Percentiles rank a stretch among this genome's conserved stretches.
Evolutionary conservation across 1,140 invertebrate species (phyloP).

Genomic region (Phortica variegata): DNA sequence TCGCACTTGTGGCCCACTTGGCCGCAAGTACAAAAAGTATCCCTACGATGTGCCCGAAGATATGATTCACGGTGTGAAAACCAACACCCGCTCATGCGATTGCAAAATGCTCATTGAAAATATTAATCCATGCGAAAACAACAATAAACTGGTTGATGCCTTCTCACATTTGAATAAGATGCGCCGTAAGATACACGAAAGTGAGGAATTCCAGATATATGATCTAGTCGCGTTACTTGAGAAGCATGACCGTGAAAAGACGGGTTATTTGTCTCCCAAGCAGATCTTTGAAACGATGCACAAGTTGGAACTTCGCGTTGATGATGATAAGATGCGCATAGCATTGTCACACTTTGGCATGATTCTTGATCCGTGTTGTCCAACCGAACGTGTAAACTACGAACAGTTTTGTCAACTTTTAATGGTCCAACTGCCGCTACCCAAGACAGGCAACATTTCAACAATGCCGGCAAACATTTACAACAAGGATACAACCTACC

Average conservation of each 20-base stretch:
- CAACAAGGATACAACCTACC: slow-evolving; percentile 35
- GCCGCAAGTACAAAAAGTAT: slow-evolving; percentile 28
- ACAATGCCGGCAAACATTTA: slow-evolving; percentile 8
- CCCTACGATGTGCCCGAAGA: slow-evolving; percentile 19
- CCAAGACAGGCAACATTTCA: slow-evolving; percentile 21
- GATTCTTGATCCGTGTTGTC: slow-evolving; percentile 24
- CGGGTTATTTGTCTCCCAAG: slow-evolving; percentile 17
- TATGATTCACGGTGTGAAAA: slow-evolving; percentile 17
- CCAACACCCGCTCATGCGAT: slow-evolving; percentile 10
- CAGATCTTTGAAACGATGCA: slow-evolving; percentile 26
- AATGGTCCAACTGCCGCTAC: slow-evolving; percentile 28
- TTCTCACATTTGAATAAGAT: slow-evolving; percentile 29
- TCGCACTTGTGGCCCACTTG: slow-evolving; percentile 27
- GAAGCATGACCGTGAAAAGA: slow-evolving; percentile 20
- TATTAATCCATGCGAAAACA: slow-evolving; percentile 9
- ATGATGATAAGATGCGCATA: slow-evolving; percentile 25
- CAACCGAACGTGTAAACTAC: slow-evolving; percentile 30
- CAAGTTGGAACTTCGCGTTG: slow-evolving; percentile 17
- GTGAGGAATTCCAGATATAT: slow-evolving; percentile 24
- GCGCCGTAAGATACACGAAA: slow-evolving; percentile 26
- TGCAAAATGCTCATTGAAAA: slow-evolving; percentile 31
- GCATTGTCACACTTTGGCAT: slow-evolving; percentile 22
- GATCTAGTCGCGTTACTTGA: slow-evolving; percentile 24
- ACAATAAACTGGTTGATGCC: slow-evolving; percentile 16
- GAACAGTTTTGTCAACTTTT: slow-evolving; percentile 28